phyloP scores from a whole-genome alignment of 2,888 invertebrate species.

The Labia minor region DNA sequence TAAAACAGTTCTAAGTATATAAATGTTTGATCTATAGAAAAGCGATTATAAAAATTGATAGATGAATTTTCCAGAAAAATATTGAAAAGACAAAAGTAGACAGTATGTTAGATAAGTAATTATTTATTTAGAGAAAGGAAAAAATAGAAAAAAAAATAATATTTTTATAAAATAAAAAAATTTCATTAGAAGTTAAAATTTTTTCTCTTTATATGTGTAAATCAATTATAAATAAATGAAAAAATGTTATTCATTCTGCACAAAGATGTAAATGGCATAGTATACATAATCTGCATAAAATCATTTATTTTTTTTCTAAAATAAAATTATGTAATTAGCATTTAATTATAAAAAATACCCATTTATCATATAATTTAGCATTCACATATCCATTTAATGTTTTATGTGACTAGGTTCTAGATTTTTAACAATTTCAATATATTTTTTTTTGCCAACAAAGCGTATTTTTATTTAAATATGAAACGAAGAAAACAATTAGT shows the following conservation, averaged over 20 bases:
- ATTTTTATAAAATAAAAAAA: neutral
- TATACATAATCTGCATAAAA: too few relatives aligned
- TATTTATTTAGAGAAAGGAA: neutral
- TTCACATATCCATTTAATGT: too few relatives aligned
- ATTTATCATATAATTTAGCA: too few relatives aligned
- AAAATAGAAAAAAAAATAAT: neutral
- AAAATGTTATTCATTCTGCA: neutral
- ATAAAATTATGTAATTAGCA: too few relatives aligned
- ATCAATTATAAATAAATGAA: neutral
- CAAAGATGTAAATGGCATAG: too few relatives aligned
- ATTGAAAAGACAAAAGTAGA: conserved; percentile 4
- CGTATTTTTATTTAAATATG: too few relatives aligned
- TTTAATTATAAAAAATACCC: too few relatives aligned
- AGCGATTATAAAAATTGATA: neutral
- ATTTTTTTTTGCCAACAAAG: too few relatives aligned
- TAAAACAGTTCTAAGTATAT: neutral
- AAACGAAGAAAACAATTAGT: too few relatives aligned
- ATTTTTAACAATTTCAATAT: too few relatives aligned
- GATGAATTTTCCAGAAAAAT: neutral
- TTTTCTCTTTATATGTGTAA: neutral
- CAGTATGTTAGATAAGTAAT: neutral
- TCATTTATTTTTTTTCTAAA: too few relatives aligned
- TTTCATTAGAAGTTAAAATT: neutral
- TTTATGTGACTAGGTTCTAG: too few relatives aligned
- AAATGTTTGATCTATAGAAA: neutral